Conservation (phyloP, 2,113 vertebrate species). For the Oreotrochilus melanogaster region DNA sequence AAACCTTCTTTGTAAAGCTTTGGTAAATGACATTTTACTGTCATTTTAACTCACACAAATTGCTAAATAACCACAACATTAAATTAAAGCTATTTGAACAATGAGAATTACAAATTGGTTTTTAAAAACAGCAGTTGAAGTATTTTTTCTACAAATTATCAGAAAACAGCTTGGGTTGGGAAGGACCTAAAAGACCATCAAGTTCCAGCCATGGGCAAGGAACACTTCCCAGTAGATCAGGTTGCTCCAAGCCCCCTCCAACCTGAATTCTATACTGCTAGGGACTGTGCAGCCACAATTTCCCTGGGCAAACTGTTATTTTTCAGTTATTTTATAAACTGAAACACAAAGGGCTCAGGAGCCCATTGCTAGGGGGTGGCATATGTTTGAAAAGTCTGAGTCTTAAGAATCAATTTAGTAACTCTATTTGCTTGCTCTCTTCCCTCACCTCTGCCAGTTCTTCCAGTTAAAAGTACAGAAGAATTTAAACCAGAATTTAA, state of each 20-base stretch:
- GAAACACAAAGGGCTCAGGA: not conserved
- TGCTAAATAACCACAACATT: not conserved
- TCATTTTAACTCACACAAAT: not conserved
- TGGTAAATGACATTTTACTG: not conserved
- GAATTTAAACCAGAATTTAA: not conserved
- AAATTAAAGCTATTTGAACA: not conserved
- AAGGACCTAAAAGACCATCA: too few species aligned
- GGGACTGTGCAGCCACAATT: too few species aligned
- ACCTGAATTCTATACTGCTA: too few species aligned
- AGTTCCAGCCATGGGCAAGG: too few species aligned
- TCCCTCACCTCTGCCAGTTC: not conserved
- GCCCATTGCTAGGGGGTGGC: not conserved
- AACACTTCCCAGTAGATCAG: too few species aligned
- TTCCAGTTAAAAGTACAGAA: not conserved
- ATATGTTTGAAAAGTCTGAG: not conserved
- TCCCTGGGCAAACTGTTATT: too few species aligned
- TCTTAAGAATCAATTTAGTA: not conserved
- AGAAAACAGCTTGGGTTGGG: too few species aligned
- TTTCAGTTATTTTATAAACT: not conserved
- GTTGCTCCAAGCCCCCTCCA: too few species aligned
- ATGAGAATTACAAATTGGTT: not conserved
- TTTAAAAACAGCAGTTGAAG: not conserved
- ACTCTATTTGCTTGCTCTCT: not conserved
- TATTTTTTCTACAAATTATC: not conserved
- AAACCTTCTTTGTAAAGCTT: not conserved